A percentile compares a stretch with the other conserved stretches of the same genome.
phyloP scores from a whole-genome alignment of 92 coral and sea anemone genomes.

The Heliopora coerulea region DNA sequence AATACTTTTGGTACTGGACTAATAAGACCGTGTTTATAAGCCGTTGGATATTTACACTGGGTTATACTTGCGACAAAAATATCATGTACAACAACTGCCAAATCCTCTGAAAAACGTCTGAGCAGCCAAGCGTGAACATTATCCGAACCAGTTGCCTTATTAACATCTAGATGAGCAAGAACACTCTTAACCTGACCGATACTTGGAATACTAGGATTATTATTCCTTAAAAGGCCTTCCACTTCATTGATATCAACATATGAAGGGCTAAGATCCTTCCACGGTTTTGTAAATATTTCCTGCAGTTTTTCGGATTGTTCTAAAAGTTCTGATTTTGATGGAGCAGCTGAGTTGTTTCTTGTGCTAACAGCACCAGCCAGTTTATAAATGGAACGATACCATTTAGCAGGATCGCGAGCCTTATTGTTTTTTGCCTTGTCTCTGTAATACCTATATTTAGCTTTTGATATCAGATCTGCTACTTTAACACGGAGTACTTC shows the following conservation, averaged over 20 bases:
- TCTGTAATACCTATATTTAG: slow-evolving; percentile 2
- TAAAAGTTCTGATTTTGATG: background rate
- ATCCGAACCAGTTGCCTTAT: slow-evolving; percentile 44
- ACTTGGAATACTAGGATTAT: slow-evolving; percentile 6
- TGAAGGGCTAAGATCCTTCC: slow-evolving; percentile 19
- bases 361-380: slow-evolving; percentile 2
- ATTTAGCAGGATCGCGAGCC: background rate
- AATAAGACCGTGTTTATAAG: slow-evolving; percentile 36
- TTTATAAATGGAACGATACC: slow-evolving; percentile 14
- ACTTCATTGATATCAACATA: slow-evolving; percentile 9
- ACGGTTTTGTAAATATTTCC: slow-evolving; percentile 15
- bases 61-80: slow-evolving; percentile 32
- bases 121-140: slow-evolving; percentile 40
- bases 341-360: background rate
- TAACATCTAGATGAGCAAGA: slow-evolving; percentile 24
- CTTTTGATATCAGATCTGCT: slow-evolving; percentile 15
- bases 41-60: slow-evolving; percentile 21
- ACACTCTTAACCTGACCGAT: slow-evolving; percentile 30
- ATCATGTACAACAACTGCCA: slow-evolving; percentile 37
- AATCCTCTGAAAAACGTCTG: slow-evolving; percentile 32
- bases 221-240: background rate
- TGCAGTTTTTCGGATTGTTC: slow-evolving; percentile 22
- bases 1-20: slow-evolving; percentile 37
- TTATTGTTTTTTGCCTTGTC: background rate
- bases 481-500: slow-evolving; percentile 18